A percentile compares a stretch with the other conserved stretches of the same genome.
Conservation (phyloP, 2,888 invertebrate genomes). For the Scaptomyza polygonia region DNA sequence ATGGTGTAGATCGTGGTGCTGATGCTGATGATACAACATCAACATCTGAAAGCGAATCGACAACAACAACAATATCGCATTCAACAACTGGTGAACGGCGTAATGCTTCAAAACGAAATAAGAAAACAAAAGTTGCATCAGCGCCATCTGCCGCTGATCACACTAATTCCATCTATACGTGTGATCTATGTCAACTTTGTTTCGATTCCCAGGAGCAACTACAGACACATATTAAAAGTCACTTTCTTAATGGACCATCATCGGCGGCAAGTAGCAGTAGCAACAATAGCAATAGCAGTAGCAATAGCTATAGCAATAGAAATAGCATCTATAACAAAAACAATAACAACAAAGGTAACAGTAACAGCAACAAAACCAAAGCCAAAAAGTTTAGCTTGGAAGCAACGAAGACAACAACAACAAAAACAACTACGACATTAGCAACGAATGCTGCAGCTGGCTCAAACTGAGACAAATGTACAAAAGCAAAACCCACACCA, state of each 20-base stretch:
- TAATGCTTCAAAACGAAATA: conserved; percentile 36
- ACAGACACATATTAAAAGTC: conserved; percentile 84
- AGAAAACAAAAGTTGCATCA: conserved; percentile 51
- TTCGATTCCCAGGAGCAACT: conserved; percentile 83
- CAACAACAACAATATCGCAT: conserved; percentile 56
- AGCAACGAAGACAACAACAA: conserved; percentile 23
- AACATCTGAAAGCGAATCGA: conserved; percentile 62
- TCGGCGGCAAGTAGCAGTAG: conserved; percentile 8
- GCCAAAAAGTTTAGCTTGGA: conserved; percentile 41
- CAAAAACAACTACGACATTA: neutral
- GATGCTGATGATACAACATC: conserved; percentile 27
- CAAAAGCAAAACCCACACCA: conserved; percentile 25
- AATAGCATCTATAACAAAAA: conserved; percentile 9
- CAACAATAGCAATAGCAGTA: neutral
- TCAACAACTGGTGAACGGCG: conserved; percentile 74
- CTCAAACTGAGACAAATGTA: conserved; percentile 51
- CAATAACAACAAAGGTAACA: conserved; percentile 7
- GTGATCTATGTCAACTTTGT: conserved; percentile 84
- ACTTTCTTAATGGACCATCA: conserved; percentile 83
- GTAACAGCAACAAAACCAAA: conserved; percentile 30
- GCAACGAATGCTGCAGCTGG: conserved; percentile 11
- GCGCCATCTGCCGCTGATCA: conserved; percentile 56
- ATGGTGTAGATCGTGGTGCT: conserved; percentile 15
- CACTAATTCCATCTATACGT: conserved; percentile 78
- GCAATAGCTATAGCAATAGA: conserved; percentile 2